Base-by-base conservation (phyloP, 1,140 invertebrate species). In the Papilio xuthus region DNA sequence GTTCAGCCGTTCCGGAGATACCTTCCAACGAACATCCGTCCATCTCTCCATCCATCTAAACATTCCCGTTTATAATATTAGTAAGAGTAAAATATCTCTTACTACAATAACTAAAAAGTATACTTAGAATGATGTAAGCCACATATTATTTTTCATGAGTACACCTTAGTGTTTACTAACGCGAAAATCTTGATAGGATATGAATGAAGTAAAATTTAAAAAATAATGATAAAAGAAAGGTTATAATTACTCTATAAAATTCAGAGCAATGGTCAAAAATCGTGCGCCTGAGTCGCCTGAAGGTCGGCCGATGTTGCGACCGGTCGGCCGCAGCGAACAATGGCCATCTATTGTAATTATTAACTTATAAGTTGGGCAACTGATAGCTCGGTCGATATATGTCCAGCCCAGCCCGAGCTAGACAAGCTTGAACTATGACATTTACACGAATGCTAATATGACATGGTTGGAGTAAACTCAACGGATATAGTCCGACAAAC, bases 331-430 rank as follows among this genome's bases (percentile, higher is more conserved):
- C 85, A 84, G 79, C 79, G 88, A 92, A 93, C 92, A 93, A 93
- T 92, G 85, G 89, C 82, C 90, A 92, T 93, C 92, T 85, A 89
- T 92, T 92, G 91, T 93, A 93, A 92, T 92, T 92, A 90, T 89
- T 90, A 84, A 89, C 86, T 91, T 88, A 88, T 80, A 81, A 81
- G 82, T 92, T 91, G 90, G 83, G 90, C 88, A 91, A 91, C 78
- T 80, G 86, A 92, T 90, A 88, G 80, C 83, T 83, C 76, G 60
- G 26, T 70, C 72, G 84, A 83, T 85, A 88, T 79, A 78, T 79
- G 63, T 72, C 73, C 37, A 26, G 75, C 77, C 73, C 37, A 26
- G 70, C 75, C 78, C 56, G 20, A 79, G 79, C 83, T 78, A 80
- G 79, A 77, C 74, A 81, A 79, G 28, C 75, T 70, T 81, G 81